These are phyloP conservation scores for Chirona hameri DNA, from an alignment of 2,888 invertebrate genomes.

Conservation along the genomic window DNA sequence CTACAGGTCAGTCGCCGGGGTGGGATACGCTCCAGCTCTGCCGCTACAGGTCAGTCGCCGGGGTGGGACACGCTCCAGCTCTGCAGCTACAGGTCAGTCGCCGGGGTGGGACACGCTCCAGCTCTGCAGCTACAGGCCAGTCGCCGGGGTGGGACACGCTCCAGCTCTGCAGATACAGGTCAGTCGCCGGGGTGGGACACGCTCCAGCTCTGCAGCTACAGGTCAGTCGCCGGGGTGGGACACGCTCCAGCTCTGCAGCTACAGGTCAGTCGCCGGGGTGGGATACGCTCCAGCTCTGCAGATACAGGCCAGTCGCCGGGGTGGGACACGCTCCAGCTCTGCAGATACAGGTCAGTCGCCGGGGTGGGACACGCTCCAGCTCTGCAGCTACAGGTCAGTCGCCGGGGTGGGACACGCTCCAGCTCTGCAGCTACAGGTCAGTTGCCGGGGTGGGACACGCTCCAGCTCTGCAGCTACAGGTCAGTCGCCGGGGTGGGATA, in stretches of 20 bases:
- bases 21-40: conserved; percentile 57
- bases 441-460: conserved; percentile 32
- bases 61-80: conserved; percentile 52
- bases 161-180: conserved; percentile 69
- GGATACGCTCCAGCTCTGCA: conserved; percentile 59
- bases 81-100: conserved; percentile 60
- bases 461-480: conserved; percentile 67
- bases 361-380: conserved; percentile 49
- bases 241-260: conserved; percentile 62
- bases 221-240: conserved; percentile 48
- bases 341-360: conserved; percentile 59
- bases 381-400: conserved; percentile 62
- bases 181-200: conserved; percentile 37
- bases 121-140: conserved; percentile 64
- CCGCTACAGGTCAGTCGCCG: conserved; percentile 56
- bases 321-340: conserved; percentile 55
- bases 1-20: conserved; percentile 53
- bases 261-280: conserved; percentile 52
- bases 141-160: neutral
- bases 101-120: conserved; percentile 45
- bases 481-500: conserved; percentile 43
- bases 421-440: conserved; percentile 66
- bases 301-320: conserved; percentile 56
- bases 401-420: conserved; percentile 40
- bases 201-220: conserved; percentile 66